Percentiles rank a stretch among this genome's conserved stretches.
These are phyloP conservation scores for Empis stercorea DNA, from an alignment of 2,888 invertebrate genomes.

Conservation along the genomic window DNA sequence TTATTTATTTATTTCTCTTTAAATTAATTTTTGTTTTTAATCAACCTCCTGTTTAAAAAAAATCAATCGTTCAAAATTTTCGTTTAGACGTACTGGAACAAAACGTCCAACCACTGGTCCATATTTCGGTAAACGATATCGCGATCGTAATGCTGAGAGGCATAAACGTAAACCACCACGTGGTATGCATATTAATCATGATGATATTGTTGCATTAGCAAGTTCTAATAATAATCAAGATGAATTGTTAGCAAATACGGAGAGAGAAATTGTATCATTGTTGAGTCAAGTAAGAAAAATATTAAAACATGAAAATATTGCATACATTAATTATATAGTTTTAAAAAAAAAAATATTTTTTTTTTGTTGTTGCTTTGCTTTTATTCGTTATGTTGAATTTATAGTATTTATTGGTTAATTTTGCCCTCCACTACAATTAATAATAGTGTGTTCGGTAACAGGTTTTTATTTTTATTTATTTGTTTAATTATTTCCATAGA, in stretches of 20 bases:
- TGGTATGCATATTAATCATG: slow-evolving; percentile 96
- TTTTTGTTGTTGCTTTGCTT: too few species aligned
- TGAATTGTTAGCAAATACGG: slow-evolving; percentile 79
- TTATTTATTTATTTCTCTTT: too few species aligned
- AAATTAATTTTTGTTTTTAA: background rate
- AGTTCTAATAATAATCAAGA: slow-evolving; percentile 39
- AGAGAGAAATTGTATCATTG: slow-evolving; percentile 84
- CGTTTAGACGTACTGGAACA: slow-evolving; percentile 59
- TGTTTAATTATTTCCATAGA: too few species aligned
- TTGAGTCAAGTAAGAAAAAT: slow-evolving; percentile 84
- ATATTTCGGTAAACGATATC: slow-evolving; percentile 30
- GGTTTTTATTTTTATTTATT: too few species aligned
- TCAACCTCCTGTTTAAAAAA: background rate
- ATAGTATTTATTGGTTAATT: too few species aligned
- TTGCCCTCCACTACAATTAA: too few species aligned
- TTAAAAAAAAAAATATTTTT: too few species aligned
- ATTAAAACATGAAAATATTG: slow-evolving; percentile 10
- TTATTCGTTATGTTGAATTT: too few species aligned
- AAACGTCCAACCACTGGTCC: slow-evolving; percentile 68
- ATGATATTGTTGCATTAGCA: slow-evolving; percentile 87
- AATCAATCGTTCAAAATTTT: background rate
- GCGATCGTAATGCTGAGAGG: slow-evolving; percentile 34
- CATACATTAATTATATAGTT: background rate
- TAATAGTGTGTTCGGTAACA: too few species aligned
- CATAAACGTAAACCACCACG: slow-evolving; percentile 82